phyloP scores from a whole-genome alignment of 2,113 vertebrate species.

The Stegastes partitus region DNA sequence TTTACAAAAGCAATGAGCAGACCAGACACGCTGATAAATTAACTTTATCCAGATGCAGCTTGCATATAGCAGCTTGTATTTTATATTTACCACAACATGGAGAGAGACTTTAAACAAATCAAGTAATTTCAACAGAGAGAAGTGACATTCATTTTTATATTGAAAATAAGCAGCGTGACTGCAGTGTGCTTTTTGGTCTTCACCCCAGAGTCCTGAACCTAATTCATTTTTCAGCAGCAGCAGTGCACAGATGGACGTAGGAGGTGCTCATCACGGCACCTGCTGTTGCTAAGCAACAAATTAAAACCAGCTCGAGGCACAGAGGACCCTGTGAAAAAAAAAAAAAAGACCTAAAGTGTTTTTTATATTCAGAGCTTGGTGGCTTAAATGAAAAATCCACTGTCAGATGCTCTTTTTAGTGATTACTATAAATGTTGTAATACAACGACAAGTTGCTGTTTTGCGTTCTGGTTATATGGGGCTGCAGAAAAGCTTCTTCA shows the following conservation, averaged over 20 bases:
- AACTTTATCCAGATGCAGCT: no score
- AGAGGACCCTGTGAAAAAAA: neutral
- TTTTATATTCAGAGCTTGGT: slow-evolving; percentile 1
- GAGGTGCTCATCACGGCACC: slow-evolving; percentile 31
- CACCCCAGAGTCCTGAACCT: neutral
- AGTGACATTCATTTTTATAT: neutral
- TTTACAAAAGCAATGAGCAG: no score
- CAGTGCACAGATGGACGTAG: slow-evolving; percentile 46
- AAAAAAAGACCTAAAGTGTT: neutral
- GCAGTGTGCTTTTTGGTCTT: neutral
- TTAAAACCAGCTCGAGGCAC: slow-evolving; percentile 21
- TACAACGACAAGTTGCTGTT: neutral
- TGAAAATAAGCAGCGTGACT: neutral
- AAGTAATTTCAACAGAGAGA: neutral
- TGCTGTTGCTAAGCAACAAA: slow-evolving; percentile 58
- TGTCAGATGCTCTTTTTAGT: neutral
- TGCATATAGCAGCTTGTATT: no score
- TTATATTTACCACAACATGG: no score
- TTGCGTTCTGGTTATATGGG: neutral
- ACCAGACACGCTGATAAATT: neutral
- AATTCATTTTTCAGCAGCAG: neutral
- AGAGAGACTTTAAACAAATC: no score
- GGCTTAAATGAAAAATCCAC: neutral
- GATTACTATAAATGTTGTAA: no score
- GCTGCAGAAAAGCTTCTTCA: neutral